Evolutionary conservation across 2,888 invertebrate genomes (phyloP).

Genomic region (Drosophila kokeensis): DNA sequence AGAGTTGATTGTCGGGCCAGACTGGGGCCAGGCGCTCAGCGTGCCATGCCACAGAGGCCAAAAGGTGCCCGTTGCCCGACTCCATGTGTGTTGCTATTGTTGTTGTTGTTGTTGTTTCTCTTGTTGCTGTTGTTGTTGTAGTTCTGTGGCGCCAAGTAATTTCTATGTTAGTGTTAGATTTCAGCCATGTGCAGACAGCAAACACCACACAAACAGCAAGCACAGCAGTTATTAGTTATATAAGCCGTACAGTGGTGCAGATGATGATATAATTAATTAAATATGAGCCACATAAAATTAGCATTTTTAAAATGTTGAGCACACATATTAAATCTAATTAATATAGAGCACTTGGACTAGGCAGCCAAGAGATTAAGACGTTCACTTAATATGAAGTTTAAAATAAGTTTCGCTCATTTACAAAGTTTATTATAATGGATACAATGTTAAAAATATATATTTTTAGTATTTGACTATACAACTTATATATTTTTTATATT

Average conservation of each 20-base stretch:
- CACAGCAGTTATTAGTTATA: constrained; percentile 61
- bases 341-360: neutral
- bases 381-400: neutral
- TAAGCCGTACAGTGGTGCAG: constrained; percentile 51
- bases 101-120: constrained; percentile 26
- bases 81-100: constrained; percentile 38
- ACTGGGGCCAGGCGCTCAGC: constrained; percentile 75
- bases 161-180: constrained; percentile 72
- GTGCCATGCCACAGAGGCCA: constrained; percentile 73
- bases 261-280: neutral
- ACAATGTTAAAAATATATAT: neutral
- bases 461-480: neutral
- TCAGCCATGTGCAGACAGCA: constrained; percentile 71
- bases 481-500: neutral
- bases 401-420: neutral
- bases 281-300: neutral
- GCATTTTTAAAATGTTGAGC: neutral
- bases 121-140: constrained; percentile 36
- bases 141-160: constrained; percentile 71
- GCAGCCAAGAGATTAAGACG: neutral
- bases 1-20: constrained; percentile 60
- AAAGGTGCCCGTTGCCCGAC: constrained; percentile 67
- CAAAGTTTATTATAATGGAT: neutral
- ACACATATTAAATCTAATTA: neutral
- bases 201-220: constrained; percentile 54